Conservation (phyloP, 2,888 invertebrate genomes). For the Diarsia brunnea region DNA sequence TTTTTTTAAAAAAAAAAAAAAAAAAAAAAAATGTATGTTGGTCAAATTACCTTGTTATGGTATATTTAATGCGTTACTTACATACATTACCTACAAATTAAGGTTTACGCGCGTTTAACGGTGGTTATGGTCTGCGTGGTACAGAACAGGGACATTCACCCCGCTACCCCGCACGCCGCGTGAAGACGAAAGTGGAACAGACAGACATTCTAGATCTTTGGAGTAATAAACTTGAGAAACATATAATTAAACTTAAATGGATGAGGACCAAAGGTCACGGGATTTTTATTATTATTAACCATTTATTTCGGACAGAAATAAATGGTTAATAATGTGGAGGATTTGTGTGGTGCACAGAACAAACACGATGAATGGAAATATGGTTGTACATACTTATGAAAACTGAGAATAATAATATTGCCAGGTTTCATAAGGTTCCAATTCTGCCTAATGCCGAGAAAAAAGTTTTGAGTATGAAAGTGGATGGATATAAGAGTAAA, state of each 20-base stretch:
- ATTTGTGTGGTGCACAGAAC: background rate
- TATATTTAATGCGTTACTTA: conserved; percentile 27
- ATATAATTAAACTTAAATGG: background rate
- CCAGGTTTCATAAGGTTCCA: background rate
- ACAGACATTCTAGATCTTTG: conserved; percentile 23
- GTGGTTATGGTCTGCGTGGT: conserved; percentile 25
- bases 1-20: too few relatives aligned
- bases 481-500: too few relatives aligned
- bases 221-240: background rate
- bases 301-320: too few relatives aligned
- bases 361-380: background rate
- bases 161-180: conserved; percentile 31
- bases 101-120: conserved; percentile 31
- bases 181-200: conserved; percentile 36
- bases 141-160: conserved; percentile 37
- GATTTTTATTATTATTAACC: too few relatives aligned
- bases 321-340: too few relatives aligned
- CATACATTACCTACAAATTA: conserved; percentile 18
- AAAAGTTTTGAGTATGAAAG: too few relatives aligned
- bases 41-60: conserved; percentile 1
- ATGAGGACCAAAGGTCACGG: background rate
- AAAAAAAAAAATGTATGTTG: too few relatives aligned
- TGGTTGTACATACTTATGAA: background rate
- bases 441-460: background rate
- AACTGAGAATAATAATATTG: background rate